Conservation (phyloP, 2,888 invertebrate species). For the Andricus quercusramuli region DNA sequence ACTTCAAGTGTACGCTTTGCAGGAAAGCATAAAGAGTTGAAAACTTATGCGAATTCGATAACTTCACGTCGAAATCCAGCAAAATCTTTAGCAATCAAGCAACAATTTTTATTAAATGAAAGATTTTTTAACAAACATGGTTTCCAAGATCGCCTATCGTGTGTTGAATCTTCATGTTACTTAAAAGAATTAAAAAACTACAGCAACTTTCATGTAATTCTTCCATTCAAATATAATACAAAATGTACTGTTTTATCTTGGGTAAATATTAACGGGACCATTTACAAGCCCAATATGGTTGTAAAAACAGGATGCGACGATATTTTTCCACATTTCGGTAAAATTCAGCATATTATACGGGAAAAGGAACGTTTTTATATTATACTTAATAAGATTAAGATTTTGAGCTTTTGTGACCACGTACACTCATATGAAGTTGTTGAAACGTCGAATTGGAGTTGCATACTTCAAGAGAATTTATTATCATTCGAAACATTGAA, state of each 20-base stretch:
- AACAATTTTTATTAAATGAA: not conserved
- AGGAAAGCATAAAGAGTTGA: slow-evolving; percentile 12
- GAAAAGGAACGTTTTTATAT: not conserved
- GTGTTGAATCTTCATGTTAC: no score
- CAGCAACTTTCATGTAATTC: not conserved
- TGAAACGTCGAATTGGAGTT: not conserved
- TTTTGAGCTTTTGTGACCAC: no score
- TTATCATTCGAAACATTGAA: no score
- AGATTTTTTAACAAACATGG: not conserved
- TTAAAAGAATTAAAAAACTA: not conserved
- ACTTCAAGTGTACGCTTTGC: not conserved
- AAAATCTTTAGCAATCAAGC: not conserved
- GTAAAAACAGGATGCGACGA: not conserved
- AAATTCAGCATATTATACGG: not conserved
- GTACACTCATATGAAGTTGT: no score
- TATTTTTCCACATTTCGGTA: not conserved
- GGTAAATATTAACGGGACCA: slow-evolving; percentile 8
- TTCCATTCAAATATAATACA: not conserved
- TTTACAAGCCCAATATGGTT: slow-evolving; percentile 12
- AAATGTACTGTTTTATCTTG: not conserved
- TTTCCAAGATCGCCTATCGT: not conserved
- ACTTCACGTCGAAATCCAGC: slow-evolving; percentile 13
- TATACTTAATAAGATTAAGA: not conserved
- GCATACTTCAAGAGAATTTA: no score
- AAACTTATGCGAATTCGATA: not conserved